Percentiles rank a stretch among this genome's conserved stretches.
These are phyloP conservation scores for Chaetorhynchus papuensis DNA, from an alignment of 2,113 vertebrate species.

Conservation along the genomic window DNA sequence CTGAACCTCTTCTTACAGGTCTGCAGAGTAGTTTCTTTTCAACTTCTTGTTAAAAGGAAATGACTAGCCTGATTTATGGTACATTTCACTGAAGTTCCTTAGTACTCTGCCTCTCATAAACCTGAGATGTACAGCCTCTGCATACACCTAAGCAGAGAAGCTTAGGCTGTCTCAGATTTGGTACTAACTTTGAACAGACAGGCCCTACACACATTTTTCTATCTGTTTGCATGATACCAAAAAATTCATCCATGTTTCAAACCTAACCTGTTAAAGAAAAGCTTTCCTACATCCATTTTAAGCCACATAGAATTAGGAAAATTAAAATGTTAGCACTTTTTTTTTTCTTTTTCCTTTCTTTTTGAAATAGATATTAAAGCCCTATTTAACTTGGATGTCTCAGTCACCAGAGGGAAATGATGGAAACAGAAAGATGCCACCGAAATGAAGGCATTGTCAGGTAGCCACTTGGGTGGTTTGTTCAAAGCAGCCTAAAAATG, in stretches of 20 bases:
- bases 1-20: neutral
- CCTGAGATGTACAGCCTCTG: too few relatives aligned
- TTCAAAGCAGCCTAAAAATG: neutral
- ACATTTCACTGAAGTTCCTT: neutral
- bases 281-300: fast-evolving
- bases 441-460: neutral
- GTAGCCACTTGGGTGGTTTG: neutral
- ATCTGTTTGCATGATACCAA: neutral
- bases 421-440: neutral
- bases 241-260: neutral
- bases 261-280: neutral
- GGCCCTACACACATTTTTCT: neutral
- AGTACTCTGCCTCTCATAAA: neutral
- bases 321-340: fast-evolving
- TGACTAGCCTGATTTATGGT: neutral
- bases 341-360: neutral
- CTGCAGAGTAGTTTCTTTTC: neutral
- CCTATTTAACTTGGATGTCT: neutral
- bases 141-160: neutral
- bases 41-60: neutral
- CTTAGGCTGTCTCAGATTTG: neutral
- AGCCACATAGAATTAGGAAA: neutral
- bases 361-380: neutral
- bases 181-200: neutral
- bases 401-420: neutral